Conservation (phyloP, 2,113 vertebrate species). For the Saguinus imperator region DNA sequence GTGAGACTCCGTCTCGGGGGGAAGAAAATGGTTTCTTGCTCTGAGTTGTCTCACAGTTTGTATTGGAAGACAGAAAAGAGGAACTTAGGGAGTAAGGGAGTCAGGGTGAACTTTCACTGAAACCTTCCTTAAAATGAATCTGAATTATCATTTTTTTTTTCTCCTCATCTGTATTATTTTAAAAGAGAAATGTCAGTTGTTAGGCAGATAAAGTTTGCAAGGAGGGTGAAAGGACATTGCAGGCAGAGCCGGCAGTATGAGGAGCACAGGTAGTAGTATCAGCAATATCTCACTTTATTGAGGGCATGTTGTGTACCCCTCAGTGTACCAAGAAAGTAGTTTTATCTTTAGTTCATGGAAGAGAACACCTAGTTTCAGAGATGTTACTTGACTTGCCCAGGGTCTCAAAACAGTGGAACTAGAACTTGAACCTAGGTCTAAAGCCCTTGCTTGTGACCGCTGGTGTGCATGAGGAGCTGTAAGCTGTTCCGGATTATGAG, state of each 20-base stretch:
- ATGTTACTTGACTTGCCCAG: not conserved
- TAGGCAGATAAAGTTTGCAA: not conserved
- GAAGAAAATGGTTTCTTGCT: not conserved
- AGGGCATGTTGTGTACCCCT: too few relatives aligned
- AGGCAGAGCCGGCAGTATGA: not conserved
- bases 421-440: not conserved
- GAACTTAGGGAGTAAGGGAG: not conserved
- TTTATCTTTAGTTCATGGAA: not conserved
- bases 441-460: not conserved
- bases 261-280: not conserved
- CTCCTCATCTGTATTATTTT: not conserved
- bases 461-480: not conserved
- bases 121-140: not conserved
- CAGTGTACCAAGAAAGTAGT: not conserved
- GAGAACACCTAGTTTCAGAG: not conserved
- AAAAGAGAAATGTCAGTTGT: not conserved
- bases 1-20: not conserved
- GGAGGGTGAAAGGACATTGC: not conserved
- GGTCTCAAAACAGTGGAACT: not conserved
- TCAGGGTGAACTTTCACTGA: not conserved
- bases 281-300: not conserved
- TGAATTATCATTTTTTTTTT: not conserved
- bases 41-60: not conserved
- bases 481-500: not conserved
- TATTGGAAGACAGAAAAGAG: not conserved